These are phyloP conservation scores for Galleria mellonella DNA, from an alignment of 1,140 invertebrate genomes.

Conservation along the genomic window DNA sequence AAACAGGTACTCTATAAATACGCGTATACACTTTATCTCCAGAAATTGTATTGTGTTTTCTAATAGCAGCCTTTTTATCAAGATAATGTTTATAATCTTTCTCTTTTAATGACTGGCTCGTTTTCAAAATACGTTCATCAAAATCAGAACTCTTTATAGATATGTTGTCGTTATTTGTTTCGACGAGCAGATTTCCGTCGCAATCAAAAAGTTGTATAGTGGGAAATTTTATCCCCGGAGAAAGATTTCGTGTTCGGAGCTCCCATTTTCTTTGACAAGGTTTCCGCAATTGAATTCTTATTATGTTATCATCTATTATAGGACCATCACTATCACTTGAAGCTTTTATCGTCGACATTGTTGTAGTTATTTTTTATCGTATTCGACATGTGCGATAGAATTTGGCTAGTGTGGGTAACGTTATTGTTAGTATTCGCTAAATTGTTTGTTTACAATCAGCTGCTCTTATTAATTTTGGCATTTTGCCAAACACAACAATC, in stretches of 20 bases:
- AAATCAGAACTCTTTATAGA: constrained; percentile 66
- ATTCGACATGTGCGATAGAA: constrained; percentile 20
- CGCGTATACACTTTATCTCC: constrained; percentile 65
- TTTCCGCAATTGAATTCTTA: constrained; percentile 68
- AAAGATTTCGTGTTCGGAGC: constrained; percentile 63
- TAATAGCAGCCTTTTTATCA: constrained; percentile 32
- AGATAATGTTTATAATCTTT: constrained; percentile 55
- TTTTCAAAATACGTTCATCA: constrained; percentile 35
- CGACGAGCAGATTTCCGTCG: constrained; percentile 68
- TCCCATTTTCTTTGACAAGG: constrained; percentile 68
- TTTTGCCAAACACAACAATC: constrained; percentile 49
- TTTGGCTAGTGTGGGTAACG: constrained; percentile 14
- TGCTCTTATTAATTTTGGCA: constrained; percentile 52
- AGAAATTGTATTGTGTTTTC: constrained; percentile 64
- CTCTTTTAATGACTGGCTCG: constrained; percentile 53
- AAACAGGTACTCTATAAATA: constrained; percentile 38
- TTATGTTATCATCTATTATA: constrained; percentile 68
- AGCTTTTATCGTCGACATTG: constrained; percentile 50
- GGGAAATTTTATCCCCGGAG: constrained; percentile 62
- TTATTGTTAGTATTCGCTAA: constrained; percentile 36
- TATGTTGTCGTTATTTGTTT: constrained; percentile 72
- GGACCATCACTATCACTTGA: constrained; percentile 62
- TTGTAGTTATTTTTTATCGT: constrained; percentile 21
- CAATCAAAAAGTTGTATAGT: constrained; percentile 72
- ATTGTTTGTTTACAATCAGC: constrained; percentile 70